Evolutionary conservation across 2,888 invertebrate species (phyloP).

Genomic region (Sceliomorpha sp.): DNA sequence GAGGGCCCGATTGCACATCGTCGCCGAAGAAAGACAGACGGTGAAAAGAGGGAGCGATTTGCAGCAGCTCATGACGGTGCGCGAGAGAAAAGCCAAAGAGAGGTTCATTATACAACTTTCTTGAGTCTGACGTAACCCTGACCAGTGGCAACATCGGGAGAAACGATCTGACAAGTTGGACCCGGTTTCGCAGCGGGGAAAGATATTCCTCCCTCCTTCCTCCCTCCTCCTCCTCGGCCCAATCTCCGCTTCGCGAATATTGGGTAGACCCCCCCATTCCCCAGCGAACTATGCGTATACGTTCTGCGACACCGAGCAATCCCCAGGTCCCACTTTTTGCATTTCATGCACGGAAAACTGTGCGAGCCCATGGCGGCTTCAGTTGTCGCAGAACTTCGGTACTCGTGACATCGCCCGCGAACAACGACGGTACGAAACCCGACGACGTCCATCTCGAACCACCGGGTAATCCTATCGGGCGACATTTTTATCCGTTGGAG

Average conservation of each 20-base stretch:
- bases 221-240: not conserved
- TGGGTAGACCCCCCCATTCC: conserved; percentile 14
- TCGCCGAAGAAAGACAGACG: conserved; percentile 9
- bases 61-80: not conserved
- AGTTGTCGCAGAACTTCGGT: conserved; percentile 67
- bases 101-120: conserved; percentile 66
- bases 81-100: conserved; percentile 10
- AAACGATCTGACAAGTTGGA: conserved; percentile 52
- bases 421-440: conserved; percentile 2
- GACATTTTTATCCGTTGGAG: too few species aligned
- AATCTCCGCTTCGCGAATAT: conserved; percentile 19
- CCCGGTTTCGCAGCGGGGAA: conserved; percentile 34
- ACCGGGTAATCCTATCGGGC: too few species aligned
- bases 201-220: conserved; percentile 34
- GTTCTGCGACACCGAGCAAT: conserved; percentile 38
- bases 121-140: conserved; percentile 65
- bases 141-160: conserved; percentile 54
- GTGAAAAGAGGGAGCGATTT: conserved; percentile 2
- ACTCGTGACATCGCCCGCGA: conserved; percentile 61
- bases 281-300: conserved; percentile 13
- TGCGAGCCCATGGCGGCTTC: conserved; percentile 57
- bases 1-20: conserved; percentile 12
- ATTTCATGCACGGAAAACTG: conserved; percentile 61
- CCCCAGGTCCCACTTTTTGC: conserved; percentile 67
- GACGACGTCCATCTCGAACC: too few species aligned